Conservation (phyloP, 2,113 vertebrate genomes). For the Ameiurus melas region DNA sequence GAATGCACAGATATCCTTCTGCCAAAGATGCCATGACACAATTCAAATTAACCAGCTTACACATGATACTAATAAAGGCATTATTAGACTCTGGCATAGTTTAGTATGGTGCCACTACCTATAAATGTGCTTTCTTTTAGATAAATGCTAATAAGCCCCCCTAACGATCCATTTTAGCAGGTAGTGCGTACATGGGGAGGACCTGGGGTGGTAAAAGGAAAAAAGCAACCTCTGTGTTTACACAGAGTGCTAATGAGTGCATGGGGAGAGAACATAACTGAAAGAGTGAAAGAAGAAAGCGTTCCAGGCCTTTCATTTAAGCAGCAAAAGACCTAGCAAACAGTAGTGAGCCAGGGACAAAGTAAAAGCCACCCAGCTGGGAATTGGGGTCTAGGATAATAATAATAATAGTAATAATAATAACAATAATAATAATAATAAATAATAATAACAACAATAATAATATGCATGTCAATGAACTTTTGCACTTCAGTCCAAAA, state of each 20-base stretch:
- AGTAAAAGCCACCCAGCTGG: constrained; percentile 29
- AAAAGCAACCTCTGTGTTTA: constrained; percentile 43
- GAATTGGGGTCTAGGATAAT: constrained; percentile 7
- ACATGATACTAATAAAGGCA: constrained; percentile 37
- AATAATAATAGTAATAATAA: neutral
- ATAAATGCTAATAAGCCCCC: constrained; percentile 49
- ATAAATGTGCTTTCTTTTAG: constrained; percentile 36
- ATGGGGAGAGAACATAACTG: constrained; percentile 32
- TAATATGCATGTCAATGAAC: neutral
- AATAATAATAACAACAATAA: neutral
- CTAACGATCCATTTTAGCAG: constrained; percentile 34
- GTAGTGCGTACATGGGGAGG: constrained; percentile 16
- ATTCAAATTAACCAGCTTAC: constrained; percentile 14
- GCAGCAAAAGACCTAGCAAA: constrained; percentile 38
- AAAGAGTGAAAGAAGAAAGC: constrained; percentile 37
- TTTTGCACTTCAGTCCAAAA: neutral
- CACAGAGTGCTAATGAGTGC: constrained; percentile 47
- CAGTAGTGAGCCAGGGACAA: constrained; percentile 34
- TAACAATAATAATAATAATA: constrained; percentile 1
- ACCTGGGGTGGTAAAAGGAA: constrained; percentile 19
- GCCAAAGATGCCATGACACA: too few species aligned
- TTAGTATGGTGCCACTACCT: neutral
- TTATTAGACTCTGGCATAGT: constrained; percentile 35
- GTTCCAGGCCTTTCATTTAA: constrained; percentile 48
- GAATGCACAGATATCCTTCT: neutral